Conservation (phyloP, 2,113 vertebrate species). For the Rhinolophus sinicus region DNA sequence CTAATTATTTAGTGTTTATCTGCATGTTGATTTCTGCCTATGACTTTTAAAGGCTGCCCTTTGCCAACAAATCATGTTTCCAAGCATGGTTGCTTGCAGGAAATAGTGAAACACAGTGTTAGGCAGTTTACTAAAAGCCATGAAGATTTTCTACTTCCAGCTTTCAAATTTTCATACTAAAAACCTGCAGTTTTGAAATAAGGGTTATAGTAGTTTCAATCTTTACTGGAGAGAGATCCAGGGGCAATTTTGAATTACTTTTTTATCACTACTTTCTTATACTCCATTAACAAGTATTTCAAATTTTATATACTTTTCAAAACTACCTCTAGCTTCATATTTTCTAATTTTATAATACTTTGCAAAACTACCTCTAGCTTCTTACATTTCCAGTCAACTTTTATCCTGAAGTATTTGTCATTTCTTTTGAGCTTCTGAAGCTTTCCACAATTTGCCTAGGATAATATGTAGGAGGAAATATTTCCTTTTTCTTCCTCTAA, state of each 20-base stretch:
- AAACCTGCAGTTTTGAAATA: not conserved
- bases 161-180: not conserved
- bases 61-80: not conserved
- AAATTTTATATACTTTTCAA: not conserved
- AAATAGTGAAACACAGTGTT: not conserved
- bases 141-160: not conserved
- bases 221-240: not conserved
- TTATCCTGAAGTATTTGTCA: not conserved
- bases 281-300: not conserved
- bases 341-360: not conserved
- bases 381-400: conserved; percentile 3
- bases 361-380: not conserved
- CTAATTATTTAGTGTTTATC: not conserved
- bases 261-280: not conserved
- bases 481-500: not conserved
- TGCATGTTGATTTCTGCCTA: not conserved
- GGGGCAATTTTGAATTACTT: not conserved
- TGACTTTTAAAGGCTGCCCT: not conserved
- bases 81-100: not conserved
- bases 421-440: not conserved
- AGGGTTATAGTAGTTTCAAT: not conserved
- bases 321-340: not conserved
- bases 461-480: not conserved
- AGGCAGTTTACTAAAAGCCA: not conserved
- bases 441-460: not conserved